These are phyloP conservation scores for Ciconia stormi DNA, from an alignment of 2,113 vertebrate genomes.

Conservation along the genomic window DNA sequence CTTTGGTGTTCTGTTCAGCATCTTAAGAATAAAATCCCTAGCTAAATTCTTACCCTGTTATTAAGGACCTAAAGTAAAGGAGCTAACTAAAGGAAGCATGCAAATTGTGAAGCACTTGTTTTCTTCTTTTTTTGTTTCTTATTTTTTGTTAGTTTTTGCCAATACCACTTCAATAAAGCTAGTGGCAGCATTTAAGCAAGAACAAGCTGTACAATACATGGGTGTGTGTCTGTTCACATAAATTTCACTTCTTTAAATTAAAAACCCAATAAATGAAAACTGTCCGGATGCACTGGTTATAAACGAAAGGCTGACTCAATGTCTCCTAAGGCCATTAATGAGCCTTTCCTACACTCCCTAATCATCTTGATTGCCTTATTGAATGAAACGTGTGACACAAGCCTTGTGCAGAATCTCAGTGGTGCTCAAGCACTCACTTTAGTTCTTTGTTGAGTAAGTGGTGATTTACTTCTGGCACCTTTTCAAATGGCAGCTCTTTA, in stretches of 20 bases:
- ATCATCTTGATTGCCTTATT: conserved; percentile 68
- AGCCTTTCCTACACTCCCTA: conserved; percentile 56
- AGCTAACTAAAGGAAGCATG: background rate
- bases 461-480: conserved; percentile 49
- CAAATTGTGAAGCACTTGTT: background rate
- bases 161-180: background rate
- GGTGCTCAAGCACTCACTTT: background rate
- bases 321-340: conserved; percentile 19
- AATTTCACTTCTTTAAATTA: conserved; percentile 42
- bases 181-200: background rate
- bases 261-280: conserved; percentile 24
- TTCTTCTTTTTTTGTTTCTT: background rate
- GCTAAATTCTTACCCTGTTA: background rate
- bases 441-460: conserved; percentile 15
- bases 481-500: conserved; percentile 37
- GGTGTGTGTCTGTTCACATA: background rate
- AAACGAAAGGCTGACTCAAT: conserved; percentile 39
- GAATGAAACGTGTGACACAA: conserved; percentile 40
- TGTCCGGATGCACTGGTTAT: background rate
- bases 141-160: background rate
- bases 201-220: background rate
- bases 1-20: background rate
- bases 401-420: conserved; percentile 14
- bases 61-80: background rate
- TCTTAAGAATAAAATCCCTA: background rate